Conservation (phyloP, 2,113 vertebrate genomes). For the Pseudorasbora parva region DNA sequence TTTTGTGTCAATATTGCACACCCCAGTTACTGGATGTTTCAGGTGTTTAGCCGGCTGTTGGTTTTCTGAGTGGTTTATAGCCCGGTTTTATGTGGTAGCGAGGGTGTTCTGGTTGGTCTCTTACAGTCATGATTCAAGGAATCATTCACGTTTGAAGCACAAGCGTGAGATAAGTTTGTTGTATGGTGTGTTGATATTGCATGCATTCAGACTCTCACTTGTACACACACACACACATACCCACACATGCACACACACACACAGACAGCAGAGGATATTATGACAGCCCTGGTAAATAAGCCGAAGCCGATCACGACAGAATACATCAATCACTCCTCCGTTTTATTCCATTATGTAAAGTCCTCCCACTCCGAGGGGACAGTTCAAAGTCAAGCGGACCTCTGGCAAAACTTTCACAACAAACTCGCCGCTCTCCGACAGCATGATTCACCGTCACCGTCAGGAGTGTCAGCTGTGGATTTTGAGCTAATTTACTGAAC, state of each 20-base stretch:
- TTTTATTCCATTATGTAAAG: slow-evolving; percentile 60
- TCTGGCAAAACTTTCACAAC: slow-evolving; percentile 42
- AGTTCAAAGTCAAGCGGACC: slow-evolving; percentile 60
- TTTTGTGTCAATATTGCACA: no score
- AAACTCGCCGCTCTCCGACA: not conserved
- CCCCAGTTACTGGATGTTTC: no score
- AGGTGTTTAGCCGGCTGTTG: no score
- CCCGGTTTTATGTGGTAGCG: no score
- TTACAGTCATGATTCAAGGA: not conserved
- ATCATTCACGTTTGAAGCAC: not conserved
- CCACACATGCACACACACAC: slow-evolving; percentile 12
- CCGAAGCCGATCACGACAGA: slow-evolving; percentile 58
- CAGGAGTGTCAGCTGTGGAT: not conserved
- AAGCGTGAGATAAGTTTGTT: not conserved
- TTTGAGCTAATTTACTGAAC: not conserved
- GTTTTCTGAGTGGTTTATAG: no score
- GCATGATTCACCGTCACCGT: not conserved
- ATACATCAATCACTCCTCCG: slow-evolving; percentile 65
- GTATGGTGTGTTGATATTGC: not conserved
- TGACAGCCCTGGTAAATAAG: slow-evolving; percentile 62
- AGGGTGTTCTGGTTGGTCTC: not conserved
- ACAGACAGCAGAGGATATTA: slow-evolving; percentile 28
- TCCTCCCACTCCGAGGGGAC: slow-evolving; percentile 53
- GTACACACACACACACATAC: not conserved
- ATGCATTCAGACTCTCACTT: slow-evolving; percentile 2